These are phyloP conservation scores for Dryococelus australis DNA, from an alignment of 2,888 invertebrate genomes.

Conservation along the genomic window DNA sequence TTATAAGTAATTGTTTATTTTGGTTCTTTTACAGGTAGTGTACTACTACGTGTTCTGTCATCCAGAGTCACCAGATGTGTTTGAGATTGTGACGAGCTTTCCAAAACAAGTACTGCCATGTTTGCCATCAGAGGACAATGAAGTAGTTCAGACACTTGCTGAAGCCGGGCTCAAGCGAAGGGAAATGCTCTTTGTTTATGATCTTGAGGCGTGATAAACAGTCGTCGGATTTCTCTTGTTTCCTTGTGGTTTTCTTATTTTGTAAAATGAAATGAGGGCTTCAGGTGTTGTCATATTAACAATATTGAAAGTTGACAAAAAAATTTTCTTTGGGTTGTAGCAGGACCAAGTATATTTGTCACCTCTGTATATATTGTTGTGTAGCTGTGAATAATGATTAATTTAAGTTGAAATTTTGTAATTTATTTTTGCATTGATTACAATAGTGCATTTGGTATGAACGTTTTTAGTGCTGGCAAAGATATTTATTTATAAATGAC, in stretches of 20 bases:
- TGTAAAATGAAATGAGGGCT: background rate
- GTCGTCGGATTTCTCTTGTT: background rate
- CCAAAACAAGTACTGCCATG: constrained; percentile 85
- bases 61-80: constrained; percentile 89
- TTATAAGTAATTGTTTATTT: too few relatives aligned
- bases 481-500: background rate
- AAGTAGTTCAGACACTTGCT: constrained; percentile 67
- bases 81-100: constrained; percentile 95
- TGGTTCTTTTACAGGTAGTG: constrained; percentile 73
- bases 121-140: constrained; percentile 61
- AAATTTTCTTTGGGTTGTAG: background rate
- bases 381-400: background rate
- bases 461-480: background rate
- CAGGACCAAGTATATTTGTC: background rate
- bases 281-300: background rate
- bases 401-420: background rate
- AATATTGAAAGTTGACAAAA: background rate
- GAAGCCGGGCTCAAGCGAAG: constrained; percentile 86
- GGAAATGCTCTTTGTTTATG: constrained; percentile 93
- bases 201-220: constrained; percentile 76
- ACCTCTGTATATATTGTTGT: background rate
- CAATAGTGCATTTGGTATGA: background rate
- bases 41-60: constrained; percentile 97
- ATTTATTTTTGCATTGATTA: background rate
- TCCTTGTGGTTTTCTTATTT: background rate